Conservation (phyloP, 2,113 vertebrate species). For the Paedocypris sp. region DNA sequence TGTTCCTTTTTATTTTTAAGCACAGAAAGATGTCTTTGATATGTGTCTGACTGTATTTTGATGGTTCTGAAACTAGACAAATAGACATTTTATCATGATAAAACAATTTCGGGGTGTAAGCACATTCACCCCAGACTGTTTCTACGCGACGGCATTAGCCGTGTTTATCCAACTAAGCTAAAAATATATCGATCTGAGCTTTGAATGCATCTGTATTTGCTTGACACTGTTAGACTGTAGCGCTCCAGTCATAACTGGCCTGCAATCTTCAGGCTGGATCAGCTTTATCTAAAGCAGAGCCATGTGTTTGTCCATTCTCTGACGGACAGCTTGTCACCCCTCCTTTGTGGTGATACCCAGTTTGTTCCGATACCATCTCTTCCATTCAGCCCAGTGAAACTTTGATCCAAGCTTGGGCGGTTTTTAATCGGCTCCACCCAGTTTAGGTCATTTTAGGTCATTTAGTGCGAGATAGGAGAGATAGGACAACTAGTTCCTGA, state of each 20-base stretch:
- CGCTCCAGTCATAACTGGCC: slow-evolving; percentile 39
- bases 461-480: slow-evolving; percentile 8
- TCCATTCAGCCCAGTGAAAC: slow-evolving; percentile 28
- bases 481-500: not conserved
- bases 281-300: slow-evolving; percentile 48
- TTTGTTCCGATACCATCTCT: slow-evolving; percentile 53
- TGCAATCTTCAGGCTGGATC: slow-evolving; percentile 51
- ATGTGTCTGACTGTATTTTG: too few relatives aligned
- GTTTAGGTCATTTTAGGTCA: not conserved
- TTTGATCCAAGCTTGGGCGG: slow-evolving; percentile 45
- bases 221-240: slow-evolving; percentile 35
- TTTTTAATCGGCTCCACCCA: slow-evolving; percentile 29
- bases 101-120: too few relatives aligned
- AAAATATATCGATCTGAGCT: not conserved
- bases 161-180: not conserved
- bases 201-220: not conserved
- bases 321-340: slow-evolving; percentile 62
- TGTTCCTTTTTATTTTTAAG: too few relatives aligned
- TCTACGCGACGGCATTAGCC: too few relatives aligned
- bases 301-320: slow-evolving; percentile 50
- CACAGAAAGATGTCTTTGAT: too few relatives aligned
- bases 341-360: slow-evolving; percentile 41
- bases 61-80: too few relatives aligned
- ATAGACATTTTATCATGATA: too few relatives aligned
- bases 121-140: too few relatives aligned